Evolutionary conservation across 2,113 vertebrate species (phyloP).

Genomic region (Melanotaenia duboulayi): DNA sequence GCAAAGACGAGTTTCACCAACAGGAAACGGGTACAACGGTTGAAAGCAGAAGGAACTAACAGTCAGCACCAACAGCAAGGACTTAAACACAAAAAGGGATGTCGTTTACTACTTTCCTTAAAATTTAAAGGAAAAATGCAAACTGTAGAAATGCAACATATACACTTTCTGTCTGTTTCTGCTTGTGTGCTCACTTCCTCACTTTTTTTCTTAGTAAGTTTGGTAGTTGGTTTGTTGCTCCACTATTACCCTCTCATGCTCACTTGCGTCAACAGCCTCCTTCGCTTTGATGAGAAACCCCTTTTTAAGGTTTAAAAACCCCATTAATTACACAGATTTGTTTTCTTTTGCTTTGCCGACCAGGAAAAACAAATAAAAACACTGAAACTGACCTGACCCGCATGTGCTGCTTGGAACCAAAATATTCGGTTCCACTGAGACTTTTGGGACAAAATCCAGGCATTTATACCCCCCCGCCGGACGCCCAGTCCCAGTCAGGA

Average conservation of each 20-base stretch:
- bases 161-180: background rate
- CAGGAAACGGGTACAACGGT: too few species aligned
- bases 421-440: conserved; percentile 1
- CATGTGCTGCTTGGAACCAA: background rate
- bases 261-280: background rate
- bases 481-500: conserved; percentile 44
- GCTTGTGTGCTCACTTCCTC: background rate
- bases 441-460: conserved; percentile 30
- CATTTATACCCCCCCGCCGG: background rate
- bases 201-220: conserved; percentile 1
- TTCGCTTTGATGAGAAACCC: too few species aligned
- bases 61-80: background rate
- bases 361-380: conserved; percentile 1
- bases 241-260: background rate
- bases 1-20: background rate
- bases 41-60: too few species aligned
- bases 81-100: conserved; percentile 6
- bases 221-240: background rate
- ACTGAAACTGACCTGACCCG: conserved; percentile 3
- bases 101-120: background rate
- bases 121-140: conserved; percentile 7
- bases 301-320: background rate
- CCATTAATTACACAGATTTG: background rate
- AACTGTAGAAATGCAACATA: background rate
- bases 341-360: conserved; percentile 29